Evolutionary conservation across 2,888 invertebrate genomes (phyloP).

Genomic region (Sthenelais limicola): DNA sequence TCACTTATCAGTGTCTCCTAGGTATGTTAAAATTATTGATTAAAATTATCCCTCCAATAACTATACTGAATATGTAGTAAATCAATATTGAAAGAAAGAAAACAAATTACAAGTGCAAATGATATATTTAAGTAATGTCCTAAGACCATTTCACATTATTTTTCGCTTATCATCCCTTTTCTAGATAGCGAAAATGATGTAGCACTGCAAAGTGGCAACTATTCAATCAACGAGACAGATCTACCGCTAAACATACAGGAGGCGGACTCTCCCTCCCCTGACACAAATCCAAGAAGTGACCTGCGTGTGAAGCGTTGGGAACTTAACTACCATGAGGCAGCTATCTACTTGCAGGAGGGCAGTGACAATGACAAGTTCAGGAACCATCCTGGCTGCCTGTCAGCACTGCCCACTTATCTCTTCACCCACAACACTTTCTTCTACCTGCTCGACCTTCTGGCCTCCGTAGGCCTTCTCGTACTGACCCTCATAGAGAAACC

Average conservation of each 20-base stretch:
- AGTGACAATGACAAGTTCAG: slow-evolving; percentile 92
- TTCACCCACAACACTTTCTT: slow-evolving; percentile 93
- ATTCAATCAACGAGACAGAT: slow-evolving; percentile 16
- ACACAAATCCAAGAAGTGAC: too few relatives aligned
- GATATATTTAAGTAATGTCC: too few relatives aligned
- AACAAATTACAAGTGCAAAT: too few relatives aligned
- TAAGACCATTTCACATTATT: too few relatives aligned
- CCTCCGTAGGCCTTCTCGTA: slow-evolving; percentile 82
- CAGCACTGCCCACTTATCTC: slow-evolving; percentile 88
- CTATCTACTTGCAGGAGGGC: slow-evolving; percentile 91
- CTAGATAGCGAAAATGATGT: slow-evolving; percentile 33
- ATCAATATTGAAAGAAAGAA: too few relatives aligned
- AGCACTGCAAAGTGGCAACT: slow-evolving; percentile 15
- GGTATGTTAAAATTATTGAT: too few relatives aligned
- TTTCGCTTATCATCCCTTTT: too few relatives aligned
- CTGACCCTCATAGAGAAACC: slow-evolving; percentile 88
- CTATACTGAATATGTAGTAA: too few relatives aligned
- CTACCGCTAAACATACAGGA: slow-evolving; percentile 30
- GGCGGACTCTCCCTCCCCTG: not conserved
- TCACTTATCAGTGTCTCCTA: too few relatives aligned
- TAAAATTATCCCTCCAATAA: too few relatives aligned
- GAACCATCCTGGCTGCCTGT: slow-evolving; percentile 87
- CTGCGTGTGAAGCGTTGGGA: slow-evolving; percentile 70
- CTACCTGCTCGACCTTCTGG: slow-evolving; percentile 84
- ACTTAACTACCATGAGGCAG: slow-evolving; percentile 91